phyloP scores from a whole-genome alignment of 2,113 vertebrate species.

The Percopsis transmontana region DNA sequence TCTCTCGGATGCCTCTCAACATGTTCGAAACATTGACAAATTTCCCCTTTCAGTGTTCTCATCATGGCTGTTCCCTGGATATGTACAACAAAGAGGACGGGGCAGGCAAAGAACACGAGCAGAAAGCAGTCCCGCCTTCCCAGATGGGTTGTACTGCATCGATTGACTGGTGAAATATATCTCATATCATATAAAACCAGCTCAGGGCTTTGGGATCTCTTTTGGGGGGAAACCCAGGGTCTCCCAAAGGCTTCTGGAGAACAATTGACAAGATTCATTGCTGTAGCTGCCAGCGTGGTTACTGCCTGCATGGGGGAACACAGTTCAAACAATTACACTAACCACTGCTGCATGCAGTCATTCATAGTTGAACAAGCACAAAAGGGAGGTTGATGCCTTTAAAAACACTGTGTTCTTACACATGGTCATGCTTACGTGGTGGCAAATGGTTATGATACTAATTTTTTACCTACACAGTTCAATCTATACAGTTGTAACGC shows the following conservation, averaged over 20 bases:
- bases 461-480: too few species aligned
- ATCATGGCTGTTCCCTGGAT: slow-evolving; percentile 69
- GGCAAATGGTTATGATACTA: too few species aligned
- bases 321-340: slow-evolving; percentile 15
- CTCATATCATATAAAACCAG: slow-evolving; percentile 67
- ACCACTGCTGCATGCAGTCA: slow-evolving; percentile 11
- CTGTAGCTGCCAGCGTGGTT: slow-evolving; percentile 2
- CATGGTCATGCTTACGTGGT: too few species aligned
- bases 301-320: slow-evolving; percentile 1
- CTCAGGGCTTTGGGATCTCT: slow-evolving; percentile 59
- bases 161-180: slow-evolving; percentile 76
- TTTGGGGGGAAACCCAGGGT: slow-evolving; percentile 51
- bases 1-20: slow-evolving; percentile 68
- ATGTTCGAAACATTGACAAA: slow-evolving; percentile 73
- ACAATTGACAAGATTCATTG: slow-evolving; percentile 57
- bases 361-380: slow-evolving; percentile 6
- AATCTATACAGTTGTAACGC: too few species aligned
- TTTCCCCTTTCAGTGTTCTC: slow-evolving; percentile 65
- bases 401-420: slow-evolving; percentile 2
- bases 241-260: slow-evolving; percentile 54
- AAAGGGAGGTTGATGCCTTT: slow-evolving; percentile 22
- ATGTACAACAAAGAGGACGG: slow-evolving; percentile 59
- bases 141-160: slow-evolving; percentile 71
- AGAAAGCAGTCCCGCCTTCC: slow-evolving; percentile 50
- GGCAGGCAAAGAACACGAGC: slow-evolving; percentile 58